Evolutionary conservation across 2,113 vertebrate genomes (phyloP).

Genomic region (Rhynchomys soricoides): DNA sequence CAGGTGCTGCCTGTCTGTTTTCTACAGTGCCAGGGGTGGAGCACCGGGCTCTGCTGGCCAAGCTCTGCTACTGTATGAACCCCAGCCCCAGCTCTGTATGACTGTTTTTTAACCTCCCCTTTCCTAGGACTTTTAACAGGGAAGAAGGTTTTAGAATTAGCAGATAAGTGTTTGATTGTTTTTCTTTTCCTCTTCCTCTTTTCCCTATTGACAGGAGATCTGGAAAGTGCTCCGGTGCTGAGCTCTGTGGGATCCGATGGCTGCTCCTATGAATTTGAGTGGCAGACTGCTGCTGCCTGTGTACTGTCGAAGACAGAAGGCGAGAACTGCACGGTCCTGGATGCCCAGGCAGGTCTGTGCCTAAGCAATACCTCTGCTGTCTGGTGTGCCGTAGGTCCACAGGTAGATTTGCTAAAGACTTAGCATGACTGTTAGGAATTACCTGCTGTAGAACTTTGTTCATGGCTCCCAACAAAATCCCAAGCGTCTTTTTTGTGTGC

Average conservation of each 20-base stretch:
- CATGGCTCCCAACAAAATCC: not conserved
- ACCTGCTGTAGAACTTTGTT: not conserved
- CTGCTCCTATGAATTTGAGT: constrained; percentile 93
- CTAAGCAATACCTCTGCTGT: rapidly evolving
- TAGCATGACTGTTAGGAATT: not conserved
- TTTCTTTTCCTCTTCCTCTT: not conserved
- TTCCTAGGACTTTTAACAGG: not conserved
- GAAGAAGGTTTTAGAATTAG: not conserved
- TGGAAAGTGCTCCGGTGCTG: constrained; percentile 92
- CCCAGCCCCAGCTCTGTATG: not conserved
- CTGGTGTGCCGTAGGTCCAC: rapidly evolving
- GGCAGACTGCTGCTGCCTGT: constrained; percentile 95
- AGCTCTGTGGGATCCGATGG: constrained; percentile 77
- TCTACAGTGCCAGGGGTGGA: not conserved
- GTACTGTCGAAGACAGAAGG: constrained; percentile 92
- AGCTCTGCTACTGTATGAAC: no score
- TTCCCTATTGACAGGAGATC: constrained; percentile 86
- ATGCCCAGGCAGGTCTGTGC: constrained; percentile 91
- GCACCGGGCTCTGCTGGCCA: no score
- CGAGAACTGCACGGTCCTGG: constrained; percentile 92
- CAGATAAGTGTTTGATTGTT: not conserved
- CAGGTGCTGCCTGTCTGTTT: not conserved
- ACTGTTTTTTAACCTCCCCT: not conserved
- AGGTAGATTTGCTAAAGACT: not conserved
- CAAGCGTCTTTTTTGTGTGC: not conserved